These are phyloP conservation scores for Cyclophora punctaria DNA, from an alignment of 2,888 invertebrate genomes.

Conservation along the genomic window DNA sequence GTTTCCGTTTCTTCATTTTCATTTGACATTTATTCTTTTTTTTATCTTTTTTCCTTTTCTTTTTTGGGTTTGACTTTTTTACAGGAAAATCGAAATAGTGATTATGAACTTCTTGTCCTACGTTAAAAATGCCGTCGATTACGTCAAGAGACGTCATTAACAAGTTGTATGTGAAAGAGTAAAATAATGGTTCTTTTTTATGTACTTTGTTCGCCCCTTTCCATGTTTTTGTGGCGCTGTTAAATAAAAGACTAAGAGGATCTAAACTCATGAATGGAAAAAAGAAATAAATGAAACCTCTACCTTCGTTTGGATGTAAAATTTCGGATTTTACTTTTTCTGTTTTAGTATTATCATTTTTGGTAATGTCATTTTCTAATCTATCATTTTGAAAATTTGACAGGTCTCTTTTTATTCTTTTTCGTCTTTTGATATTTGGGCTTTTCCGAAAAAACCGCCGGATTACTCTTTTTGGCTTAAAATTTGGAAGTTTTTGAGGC, in stretches of 20 bases:
- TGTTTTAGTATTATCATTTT: not conserved
- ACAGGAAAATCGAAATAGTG: conserved; percentile 20
- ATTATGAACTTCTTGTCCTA: conserved; percentile 36
- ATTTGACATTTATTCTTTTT: not conserved
- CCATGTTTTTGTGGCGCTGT: conserved; percentile 34
- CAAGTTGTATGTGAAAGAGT: conserved; percentile 43
- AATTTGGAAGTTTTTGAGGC: conserved; percentile 11
- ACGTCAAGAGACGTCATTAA: conserved; percentile 49
- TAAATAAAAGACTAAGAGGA: conserved; percentile 26
- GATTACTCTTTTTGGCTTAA: conserved; percentile 5
- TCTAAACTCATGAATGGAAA: conserved; percentile 31
- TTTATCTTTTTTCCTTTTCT: conserved; percentile 13
- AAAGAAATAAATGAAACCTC: conserved; percentile 34
- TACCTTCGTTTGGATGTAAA: conserved; percentile 6
- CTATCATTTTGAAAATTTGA: not conserved
- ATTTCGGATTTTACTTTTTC: too few relatives aligned
- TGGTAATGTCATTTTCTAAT: not conserved
- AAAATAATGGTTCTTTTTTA: conserved; percentile 38
- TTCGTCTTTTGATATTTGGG: conserved; percentile 27
- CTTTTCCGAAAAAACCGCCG: conserved; percentile 27
- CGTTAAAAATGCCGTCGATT: conserved; percentile 45
- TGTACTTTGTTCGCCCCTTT: conserved; percentile 37
- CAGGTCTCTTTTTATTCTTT: conserved; percentile 26
- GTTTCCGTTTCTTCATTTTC: too few relatives aligned
- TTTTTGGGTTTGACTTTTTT: conserved; percentile 9